These are phyloP conservation scores for Heliconius hermathena DNA, from an alignment of 1,140 invertebrate species.

Conservation along the genomic window DNA sequence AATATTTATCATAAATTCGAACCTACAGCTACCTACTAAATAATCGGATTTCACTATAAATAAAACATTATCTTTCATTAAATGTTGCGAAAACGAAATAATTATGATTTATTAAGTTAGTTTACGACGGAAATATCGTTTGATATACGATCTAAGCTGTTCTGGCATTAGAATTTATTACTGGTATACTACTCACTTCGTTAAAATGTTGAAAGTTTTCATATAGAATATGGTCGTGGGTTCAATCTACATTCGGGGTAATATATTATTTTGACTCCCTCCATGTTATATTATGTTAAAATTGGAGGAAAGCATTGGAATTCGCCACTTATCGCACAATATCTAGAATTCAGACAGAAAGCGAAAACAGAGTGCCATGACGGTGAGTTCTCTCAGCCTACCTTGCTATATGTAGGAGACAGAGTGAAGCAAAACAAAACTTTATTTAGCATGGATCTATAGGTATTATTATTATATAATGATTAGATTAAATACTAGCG, in stretches of 20 bases:
- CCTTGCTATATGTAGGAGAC: neutral
- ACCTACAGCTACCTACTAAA: too few species aligned
- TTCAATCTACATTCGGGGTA: too few species aligned
- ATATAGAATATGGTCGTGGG: neutral
- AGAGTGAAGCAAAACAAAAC: neutral
- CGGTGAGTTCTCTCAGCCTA: neutral
- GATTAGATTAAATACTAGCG: too few species aligned
- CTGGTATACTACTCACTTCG: neutral
- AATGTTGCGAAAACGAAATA: constrained; percentile 35
- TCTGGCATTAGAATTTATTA: constrained; percentile 21
- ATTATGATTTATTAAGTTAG: constrained; percentile 38
- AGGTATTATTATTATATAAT: too few species aligned
- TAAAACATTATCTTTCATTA: constrained; percentile 35
- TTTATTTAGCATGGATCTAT: too few species aligned
- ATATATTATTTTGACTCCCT: too few species aligned
- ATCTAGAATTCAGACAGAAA: too few species aligned
- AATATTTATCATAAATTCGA: too few species aligned
- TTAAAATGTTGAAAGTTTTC: neutral
- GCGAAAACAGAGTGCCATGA: too few species aligned
- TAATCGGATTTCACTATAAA: neutral
- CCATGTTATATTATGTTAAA: too few species aligned
- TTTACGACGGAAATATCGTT: constrained; percentile 35
- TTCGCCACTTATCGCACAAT: too few species aligned
- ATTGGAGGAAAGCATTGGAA: too few species aligned
- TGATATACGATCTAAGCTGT: constrained; percentile 23